phyloP scores from a whole-genome alignment of 1,140 invertebrate species.

The Hirudo medicinalis region DNA sequence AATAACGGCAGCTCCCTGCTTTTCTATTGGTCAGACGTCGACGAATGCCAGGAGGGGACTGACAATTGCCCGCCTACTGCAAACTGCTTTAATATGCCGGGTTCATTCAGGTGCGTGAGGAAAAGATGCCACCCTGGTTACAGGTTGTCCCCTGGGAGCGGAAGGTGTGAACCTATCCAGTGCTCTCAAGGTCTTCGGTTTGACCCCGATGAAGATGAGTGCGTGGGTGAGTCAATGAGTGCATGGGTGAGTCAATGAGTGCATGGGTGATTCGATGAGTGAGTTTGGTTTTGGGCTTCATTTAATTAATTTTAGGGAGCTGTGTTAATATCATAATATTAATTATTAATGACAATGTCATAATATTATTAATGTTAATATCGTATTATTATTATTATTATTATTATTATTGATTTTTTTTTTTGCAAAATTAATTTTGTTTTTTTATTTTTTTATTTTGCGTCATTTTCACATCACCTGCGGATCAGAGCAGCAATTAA shows the following conservation, averaged over 20 bases:
- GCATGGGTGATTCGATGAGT: conserved; percentile 20
- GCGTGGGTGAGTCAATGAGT: conserved; percentile 30
- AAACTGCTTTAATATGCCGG: conserved; percentile 67
- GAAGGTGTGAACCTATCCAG: conserved; percentile 32
- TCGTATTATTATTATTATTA: too few relatives aligned
- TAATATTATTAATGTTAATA: too few relatives aligned
- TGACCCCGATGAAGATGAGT: conserved; percentile 39
- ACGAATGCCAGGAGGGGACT: conserved; percentile 70
- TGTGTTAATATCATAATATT: too few relatives aligned
- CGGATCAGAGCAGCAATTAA: too few relatives aligned
- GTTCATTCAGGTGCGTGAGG: conserved; percentile 61
- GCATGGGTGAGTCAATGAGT: conserved; percentile 20
- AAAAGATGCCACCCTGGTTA: conserved; percentile 44
- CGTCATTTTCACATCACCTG: too few relatives aligned
- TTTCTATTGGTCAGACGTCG: conserved; percentile 56
- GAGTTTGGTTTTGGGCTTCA: neutral
- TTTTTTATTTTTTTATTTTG: too few relatives aligned
- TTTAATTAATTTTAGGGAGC: too few relatives aligned
- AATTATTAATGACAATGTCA: too few relatives aligned
- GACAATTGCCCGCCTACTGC: conserved; percentile 69
- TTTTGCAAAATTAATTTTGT: too few relatives aligned
- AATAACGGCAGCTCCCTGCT: neutral
- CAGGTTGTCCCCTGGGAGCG: conserved; percentile 30
- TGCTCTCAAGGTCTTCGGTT: conserved; percentile 45
- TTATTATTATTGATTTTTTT: too few relatives aligned